Base-by-base conservation (phyloP, 2,888 invertebrate genomes). In the Salpingus planirostris region DNA sequence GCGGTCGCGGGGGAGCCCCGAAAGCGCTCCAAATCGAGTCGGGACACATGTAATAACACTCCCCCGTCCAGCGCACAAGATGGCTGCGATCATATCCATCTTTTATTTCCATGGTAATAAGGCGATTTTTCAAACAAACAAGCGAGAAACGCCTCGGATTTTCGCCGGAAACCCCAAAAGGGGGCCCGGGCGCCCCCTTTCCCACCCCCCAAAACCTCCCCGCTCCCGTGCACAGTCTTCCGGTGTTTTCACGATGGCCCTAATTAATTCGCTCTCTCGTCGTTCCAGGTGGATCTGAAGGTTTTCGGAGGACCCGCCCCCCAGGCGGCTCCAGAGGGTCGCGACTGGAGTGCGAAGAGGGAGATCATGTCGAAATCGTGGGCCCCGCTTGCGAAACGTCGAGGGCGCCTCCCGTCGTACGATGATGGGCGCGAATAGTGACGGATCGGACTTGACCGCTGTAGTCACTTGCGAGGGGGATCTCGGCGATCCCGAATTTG, bases 401-500 rank as follows among this genome's bases (percentile, higher is more conserved):
- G n/a, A n/a, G n/a, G n/a, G n/a, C n/a, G n/a, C n/a, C n/a, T n/a
- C n/a, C n/a, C n/a, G n/a, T n/a, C n/a, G n/a, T n/a, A n/a, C n/a
- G n/a, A n/a, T n/a, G 61, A 86, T 86, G 86, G 84, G 84, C 76
- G 82, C 81, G 71, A 81, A 84, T 71, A 83, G 83, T 74, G 83
- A 83, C 79, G 77, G 83, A 79, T 73, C 78, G 76, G 71, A 76
- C 70, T 38, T 53, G 66, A 63, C 79, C 65, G 75, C 78, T 67
- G 82, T 90, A 68, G 81, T 91, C 68, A 90, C 90, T 59, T 91
- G 90, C 71, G 85, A 89, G 72, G 91, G 91, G 57, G 82, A 90
- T 72, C 76, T 87, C 64, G 76, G 77, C 64, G 89, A 90, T 73
- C 89, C 90, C 57, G 75, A 80, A 60, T 88, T 91, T 71, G 83